phyloP scores from a whole-genome alignment of 2,888 invertebrate genomes.

The Hyposoter dolosus region DNA sequence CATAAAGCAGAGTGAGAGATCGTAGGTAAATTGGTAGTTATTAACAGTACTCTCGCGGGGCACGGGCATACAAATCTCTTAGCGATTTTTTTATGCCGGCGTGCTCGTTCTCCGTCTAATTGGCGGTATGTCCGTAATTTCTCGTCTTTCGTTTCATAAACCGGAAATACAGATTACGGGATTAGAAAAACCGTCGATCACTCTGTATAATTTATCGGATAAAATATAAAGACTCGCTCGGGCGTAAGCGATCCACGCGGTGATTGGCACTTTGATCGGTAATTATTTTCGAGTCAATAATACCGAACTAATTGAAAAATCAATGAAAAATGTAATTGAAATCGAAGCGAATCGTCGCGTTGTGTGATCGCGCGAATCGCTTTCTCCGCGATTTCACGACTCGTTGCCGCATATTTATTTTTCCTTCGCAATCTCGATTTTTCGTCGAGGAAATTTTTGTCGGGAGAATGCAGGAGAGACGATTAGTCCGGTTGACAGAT shows the following conservation, averaged over 20 bases:
- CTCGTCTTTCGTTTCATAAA: constrained; percentile 55
- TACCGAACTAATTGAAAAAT: constrained; percentile 6
- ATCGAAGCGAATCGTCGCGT: background rate
- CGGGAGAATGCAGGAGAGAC: constrained; percentile 69
- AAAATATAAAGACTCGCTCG: no score
- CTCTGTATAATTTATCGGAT: constrained; percentile 53
- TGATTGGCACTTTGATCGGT: constrained; percentile 37
- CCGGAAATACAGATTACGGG: constrained; percentile 67
- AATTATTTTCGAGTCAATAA: background rate
- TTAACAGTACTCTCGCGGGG: constrained; percentile 77
- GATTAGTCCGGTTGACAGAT: constrained; percentile 80
- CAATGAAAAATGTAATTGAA: background rate
- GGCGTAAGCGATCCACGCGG: constrained; percentile 2
- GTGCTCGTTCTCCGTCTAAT: constrained; percentile 59
- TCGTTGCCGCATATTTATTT: no score
- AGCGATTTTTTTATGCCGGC: constrained; percentile 19
- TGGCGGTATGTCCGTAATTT: constrained; percentile 54
- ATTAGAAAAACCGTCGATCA: constrained; percentile 64
- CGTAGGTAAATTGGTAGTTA: constrained; percentile 81
- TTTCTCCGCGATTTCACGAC: no score
- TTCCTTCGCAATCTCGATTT: background rate
- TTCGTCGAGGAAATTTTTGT: constrained; percentile 33
- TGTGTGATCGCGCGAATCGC: background rate
- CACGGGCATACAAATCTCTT: constrained; percentile 53
- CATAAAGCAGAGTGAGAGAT: constrained; percentile 67